Base-by-base conservation (phyloP, 2,888 invertebrate species). In the Encarsia formosa region DNA sequence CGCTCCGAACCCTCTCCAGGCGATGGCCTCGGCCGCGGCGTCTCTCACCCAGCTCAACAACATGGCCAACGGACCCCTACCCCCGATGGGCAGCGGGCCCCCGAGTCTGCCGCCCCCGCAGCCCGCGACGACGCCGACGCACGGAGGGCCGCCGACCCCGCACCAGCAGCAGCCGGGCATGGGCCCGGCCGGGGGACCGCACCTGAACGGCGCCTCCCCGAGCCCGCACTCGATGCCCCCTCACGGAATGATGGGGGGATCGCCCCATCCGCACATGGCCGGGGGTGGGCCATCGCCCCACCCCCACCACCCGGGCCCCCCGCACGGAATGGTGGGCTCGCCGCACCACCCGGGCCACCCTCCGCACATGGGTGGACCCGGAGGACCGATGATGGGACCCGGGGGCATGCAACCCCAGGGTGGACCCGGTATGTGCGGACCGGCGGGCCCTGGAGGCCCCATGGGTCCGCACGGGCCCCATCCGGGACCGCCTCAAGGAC, bases 31-130 rank as follows among this genome's bases (percentile, higher is more conserved):
- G 52, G 67, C 67, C 31, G 60, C 65, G 47, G 71, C 71, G 46
- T 71, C 73, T 61, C 67, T 72, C 23, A 72, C 72, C 34, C 73
- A 72, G 59, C 67, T 72, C 5, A 73, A 73, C 64, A 73, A 73
- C 59, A 73, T 73, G 73, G 73, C 73, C 46, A 73, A 73, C 57
- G 73, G 72, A 46, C 73, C 72, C 35, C 57, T 71, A 62, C 73
- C 73, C 50, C 73, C 73, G 16, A 63, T 72, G 20, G 68, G 67
- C 24, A 61, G 62, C 24, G 71, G 71, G 2, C 67, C 65, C 4
- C 66, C 69, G 34, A 69, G 60, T 44, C 57, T 71, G 29, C 71
- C 73, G 55, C 69, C 73, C 3, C 72, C 72, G 3, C 73, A 71
- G 53, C 73, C 72, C 20, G 67, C 72, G 3, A 73, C 73, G 15